Evolutionary conservation across 2,888 invertebrate genomes (phyloP).

Genomic region (Tryphoninae sp.): DNA sequence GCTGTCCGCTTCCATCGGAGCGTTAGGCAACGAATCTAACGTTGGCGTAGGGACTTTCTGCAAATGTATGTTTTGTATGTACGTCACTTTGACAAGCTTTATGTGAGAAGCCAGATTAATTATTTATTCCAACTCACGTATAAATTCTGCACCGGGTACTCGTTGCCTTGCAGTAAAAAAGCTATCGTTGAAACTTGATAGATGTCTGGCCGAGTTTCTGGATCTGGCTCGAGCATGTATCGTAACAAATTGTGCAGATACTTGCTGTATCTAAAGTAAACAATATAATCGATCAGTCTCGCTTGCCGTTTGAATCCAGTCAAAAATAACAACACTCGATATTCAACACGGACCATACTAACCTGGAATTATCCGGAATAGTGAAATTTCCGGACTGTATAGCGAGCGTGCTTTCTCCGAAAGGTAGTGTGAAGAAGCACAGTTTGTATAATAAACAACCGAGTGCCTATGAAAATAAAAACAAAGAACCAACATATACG

Average conservation of each 20-base stretch:
- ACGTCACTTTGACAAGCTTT: conserved; percentile 83
- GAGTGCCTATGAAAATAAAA: conserved; percentile 85
- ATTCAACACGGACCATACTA: conserved; percentile 68
- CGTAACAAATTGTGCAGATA: conserved; percentile 79
- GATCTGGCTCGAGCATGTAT: conserved; percentile 93
- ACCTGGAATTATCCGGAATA: conserved; percentile 91
- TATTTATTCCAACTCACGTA: conserved; percentile 83
- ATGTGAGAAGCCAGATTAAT: neutral
- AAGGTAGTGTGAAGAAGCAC: conserved; percentile 94
- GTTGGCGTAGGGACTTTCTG: conserved; percentile 87
- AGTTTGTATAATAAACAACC: conserved; percentile 94
- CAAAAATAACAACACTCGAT: neutral
- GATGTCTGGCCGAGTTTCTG: conserved; percentile 92
- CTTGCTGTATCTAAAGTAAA: conserved; percentile 75
- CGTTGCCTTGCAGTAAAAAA: conserved; percentile 87
- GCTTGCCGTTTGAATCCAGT: neutral
- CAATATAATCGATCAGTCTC: neutral
- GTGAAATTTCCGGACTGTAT: conserved; percentile 94
- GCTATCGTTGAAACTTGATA: conserved; percentile 91
- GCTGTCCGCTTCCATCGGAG: conserved; percentile 88
- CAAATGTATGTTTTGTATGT: conserved; percentile 76
- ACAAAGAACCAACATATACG: conserved; percentile 2
- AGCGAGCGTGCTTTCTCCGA: conserved; percentile 95
- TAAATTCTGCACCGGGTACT: conserved; percentile 91
- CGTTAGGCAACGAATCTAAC: conserved; percentile 85